Base-by-base conservation (phyloP, 1,140 invertebrate species). In the Thalassaphorura encarpata region DNA sequence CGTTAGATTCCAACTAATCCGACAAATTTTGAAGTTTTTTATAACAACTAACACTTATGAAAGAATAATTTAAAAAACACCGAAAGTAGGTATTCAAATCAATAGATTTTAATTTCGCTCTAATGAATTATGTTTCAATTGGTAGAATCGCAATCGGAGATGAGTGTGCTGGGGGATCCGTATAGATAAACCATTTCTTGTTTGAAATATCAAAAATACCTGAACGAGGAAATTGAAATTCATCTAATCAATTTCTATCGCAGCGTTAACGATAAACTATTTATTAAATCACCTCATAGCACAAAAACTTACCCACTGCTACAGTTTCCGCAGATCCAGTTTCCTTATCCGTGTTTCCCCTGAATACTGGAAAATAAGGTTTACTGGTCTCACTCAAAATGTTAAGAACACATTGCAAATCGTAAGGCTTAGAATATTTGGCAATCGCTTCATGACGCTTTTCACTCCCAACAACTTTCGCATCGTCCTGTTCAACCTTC, bases 371-470 rank as follows among this genome's bases (percentile, higher is more conserved):
- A 63, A 77, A 83, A 3, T 78, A 71, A 0, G 75, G 68, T 33
- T 79, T 80, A 1, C 75, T 77, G 41, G 78, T 77, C 69, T 89
- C 85, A 2, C 85, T 84, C 1, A 90, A 69, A 68, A 89, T 82
- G 6, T 45, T n/a, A 26, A 31, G 43, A 13, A 59, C 36, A 16
- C 24, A 8, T 40, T 16, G 21, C 33, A 13, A 16, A 21, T 15
- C 19, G 8, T 8, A 2, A 28, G 29, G 16, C 19, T 41, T 21
- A 52, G 39, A 19, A n/a, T n/a, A n/a, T 31, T 48, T 18, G 52
- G 42, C 16, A 45, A 28, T 16, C 29, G 23, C 21, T 33, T 23
- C 18, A 19, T 50, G 78, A 69, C 3, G 78, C 72, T 0, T 87
- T 73, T 8, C 69, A 68, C 28, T 72, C 71, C 28, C 11, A 11